A percentile compares a stretch with the other conserved stretches of the same genome.
These are phyloP conservation scores for Acanthosepion esculentum DNA, from an alignment of 2,888 invertebrate species.

Conservation along the genomic window DNA sequence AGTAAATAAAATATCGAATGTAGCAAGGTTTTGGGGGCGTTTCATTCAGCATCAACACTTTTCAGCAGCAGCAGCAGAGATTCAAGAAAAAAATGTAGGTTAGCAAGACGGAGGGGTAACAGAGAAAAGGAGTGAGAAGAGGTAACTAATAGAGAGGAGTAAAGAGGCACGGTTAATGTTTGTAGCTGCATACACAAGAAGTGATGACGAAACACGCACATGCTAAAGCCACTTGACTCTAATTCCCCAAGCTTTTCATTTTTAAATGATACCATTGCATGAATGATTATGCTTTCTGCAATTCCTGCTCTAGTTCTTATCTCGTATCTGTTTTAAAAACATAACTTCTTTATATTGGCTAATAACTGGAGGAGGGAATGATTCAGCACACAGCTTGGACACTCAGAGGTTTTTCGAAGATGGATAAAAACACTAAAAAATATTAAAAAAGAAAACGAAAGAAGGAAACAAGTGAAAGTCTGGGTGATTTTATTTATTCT, in stretches of 20 bases:
- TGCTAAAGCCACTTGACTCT: neutral
- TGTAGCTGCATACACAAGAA: constrained; percentile 40
- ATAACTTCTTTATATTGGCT: neutral
- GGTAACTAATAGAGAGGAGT: neutral
- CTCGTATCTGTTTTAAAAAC: neutral
- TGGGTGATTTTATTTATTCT: no score
- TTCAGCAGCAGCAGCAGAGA: neutral
- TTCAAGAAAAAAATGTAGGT: neutral
- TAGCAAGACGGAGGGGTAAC: neutral
- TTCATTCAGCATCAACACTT: constrained; percentile 17
- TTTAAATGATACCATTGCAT: neutral
- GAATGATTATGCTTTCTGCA: neutral
- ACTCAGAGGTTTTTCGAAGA: neutral
- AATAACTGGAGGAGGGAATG: neutral
- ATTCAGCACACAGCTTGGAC: constrained; percentile 33
- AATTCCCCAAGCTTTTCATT: neutral
- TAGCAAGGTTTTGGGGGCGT: neutral
- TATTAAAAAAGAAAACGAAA: no score
- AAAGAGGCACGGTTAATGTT: neutral
- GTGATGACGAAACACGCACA: constrained; percentile 45
- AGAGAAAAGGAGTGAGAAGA: neutral
- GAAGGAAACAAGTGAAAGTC: no score
- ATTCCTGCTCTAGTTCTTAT: neutral
- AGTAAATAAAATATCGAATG: neutral
- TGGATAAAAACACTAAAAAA: neutral